phyloP scores from a whole-genome alignment of 2,797 vertebrate species.

The Propithecus perrieri region DNA sequence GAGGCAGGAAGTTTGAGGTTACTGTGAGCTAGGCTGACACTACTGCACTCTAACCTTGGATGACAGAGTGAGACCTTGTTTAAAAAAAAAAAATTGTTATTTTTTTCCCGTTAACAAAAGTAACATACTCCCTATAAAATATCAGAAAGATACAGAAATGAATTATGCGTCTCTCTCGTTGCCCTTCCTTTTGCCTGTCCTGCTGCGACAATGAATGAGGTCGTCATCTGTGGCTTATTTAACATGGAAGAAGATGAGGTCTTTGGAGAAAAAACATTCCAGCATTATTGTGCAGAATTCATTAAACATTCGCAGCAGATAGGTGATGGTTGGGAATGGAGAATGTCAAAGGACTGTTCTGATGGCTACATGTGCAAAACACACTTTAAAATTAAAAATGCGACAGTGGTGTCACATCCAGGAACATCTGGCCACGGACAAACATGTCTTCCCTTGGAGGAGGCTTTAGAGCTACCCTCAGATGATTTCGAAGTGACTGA shows the following conservation, averaged over 20 bases:
- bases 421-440: slow-evolving; percentile 69
- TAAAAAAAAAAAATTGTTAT: neutral
- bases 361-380: slow-evolving; percentile 90
- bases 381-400: slow-evolving; percentile 83
- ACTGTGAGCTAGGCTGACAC: neutral
- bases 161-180: too few species aligned
- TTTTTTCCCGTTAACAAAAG: neutral
- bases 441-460: slow-evolving; percentile 77
- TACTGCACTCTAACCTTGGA: neutral
- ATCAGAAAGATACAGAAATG: neutral
- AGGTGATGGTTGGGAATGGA: too few species aligned
- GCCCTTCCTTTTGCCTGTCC: too few species aligned
- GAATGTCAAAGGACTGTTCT: slow-evolving; percentile 78
- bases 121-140: neutral
- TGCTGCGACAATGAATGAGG: too few species aligned
- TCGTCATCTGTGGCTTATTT: too few species aligned
- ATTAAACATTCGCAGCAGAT: too few species aligned
- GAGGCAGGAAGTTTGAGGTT: neutral
- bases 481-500: slow-evolving; percentile 77
- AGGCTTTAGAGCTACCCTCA: slow-evolving; percentile 64
- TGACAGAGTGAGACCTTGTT: neutral
- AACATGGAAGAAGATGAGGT: too few species aligned
- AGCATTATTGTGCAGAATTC: too few species aligned
- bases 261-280: too few species aligned
- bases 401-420: slow-evolving; percentile 64